phyloP scores from a whole-genome alignment of 1,140 invertebrate species.

The Euwallacea similis region DNA sequence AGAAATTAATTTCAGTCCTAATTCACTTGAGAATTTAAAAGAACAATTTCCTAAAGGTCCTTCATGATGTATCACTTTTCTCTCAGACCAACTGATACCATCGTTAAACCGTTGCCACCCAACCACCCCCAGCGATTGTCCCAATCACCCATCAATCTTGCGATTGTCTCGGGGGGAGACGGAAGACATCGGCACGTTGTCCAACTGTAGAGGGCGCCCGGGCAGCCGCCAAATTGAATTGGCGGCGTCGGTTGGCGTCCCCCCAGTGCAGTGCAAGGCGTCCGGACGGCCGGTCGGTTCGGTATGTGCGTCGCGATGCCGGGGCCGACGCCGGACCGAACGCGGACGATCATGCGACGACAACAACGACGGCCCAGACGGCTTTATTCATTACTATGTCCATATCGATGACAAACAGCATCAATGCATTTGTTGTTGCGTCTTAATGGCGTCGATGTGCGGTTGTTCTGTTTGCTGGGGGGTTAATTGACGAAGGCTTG shows the following conservation, averaged over 20 bases:
- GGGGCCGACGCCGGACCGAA: constrained; percentile 40
- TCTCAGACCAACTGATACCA: not conserved
- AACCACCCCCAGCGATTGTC: not conserved
- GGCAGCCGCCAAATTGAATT: constrained; percentile 39
- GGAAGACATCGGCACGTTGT: constrained; percentile 26
- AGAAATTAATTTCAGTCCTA: too few relatives aligned
- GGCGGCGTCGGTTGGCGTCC: constrained; percentile 15
- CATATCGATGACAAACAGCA: not conserved
- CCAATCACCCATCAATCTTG: constrained; percentile 24
- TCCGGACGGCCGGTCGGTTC: constrained; percentile 46
- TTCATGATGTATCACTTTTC: not conserved
- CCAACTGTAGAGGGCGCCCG: constrained; percentile 29
- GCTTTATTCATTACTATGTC: not conserved
- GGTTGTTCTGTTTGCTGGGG: too few relatives aligned
- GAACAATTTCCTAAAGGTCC: too few relatives aligned
- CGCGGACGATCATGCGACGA: constrained; percentile 43
- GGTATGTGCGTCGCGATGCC: constrained; percentile 45
- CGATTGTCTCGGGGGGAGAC: not conserved
- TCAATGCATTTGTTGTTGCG: too few relatives aligned
- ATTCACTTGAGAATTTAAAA: too few relatives aligned
- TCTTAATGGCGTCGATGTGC: too few relatives aligned
- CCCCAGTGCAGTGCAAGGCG: constrained; percentile 50
- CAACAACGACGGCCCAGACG: constrained; percentile 1
- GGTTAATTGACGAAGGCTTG: not conserved
- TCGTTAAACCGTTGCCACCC: not conserved